Evolutionary conservation across 1,140 invertebrate genomes (phyloP), one percentile per base, ranked within the genome.

Genomic region (Halesus radiatus): DNA sequence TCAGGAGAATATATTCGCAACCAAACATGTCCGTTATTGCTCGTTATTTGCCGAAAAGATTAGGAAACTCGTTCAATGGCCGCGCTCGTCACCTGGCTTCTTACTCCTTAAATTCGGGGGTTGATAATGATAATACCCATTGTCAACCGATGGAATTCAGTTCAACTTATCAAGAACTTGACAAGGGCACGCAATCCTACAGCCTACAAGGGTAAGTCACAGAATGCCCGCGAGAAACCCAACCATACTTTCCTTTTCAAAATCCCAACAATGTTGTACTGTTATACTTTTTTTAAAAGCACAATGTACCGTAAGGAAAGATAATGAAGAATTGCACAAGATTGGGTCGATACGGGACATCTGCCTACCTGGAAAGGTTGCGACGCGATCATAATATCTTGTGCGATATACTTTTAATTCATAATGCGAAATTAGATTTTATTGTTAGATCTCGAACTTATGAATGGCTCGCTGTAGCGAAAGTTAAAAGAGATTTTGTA

Each of bases 261-360:
- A 18, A 23, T 13, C 20, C 56, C 54, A 20, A 18, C 56, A 60
- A 18, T 60, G 56, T 18, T 3, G 7, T 60, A 18, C 23, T 60
- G 18, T 60, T 45, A 60, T 18, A 60, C 23, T n/a, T 60, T 60
- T 60, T 60, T 60, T 60, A 20, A 22, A 23, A 3, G 10, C n/a
- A 56, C 56, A 60, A 22, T 60, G 20, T 60, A 18, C 56, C 56
- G 56, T 18, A 60, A 18, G 56, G 56, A 18, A 23, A 60, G 56
- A 60, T 60, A 60, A 60, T 60, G 56, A 23, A 60, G 56, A 60
- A 60, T 60, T 60, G 18, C 56, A 23, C 56, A 60, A 60, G 56
- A 60, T 23, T 8, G 56, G 54, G 56, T 23, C 20, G 56, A 60
- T 8, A 6, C 23, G 56, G 56, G 5, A 60, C 56, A 60, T 60